Evolutionary conservation across 2,113 vertebrate species (phyloP).

Genomic region (Takifugu bimaculatus): DNA sequence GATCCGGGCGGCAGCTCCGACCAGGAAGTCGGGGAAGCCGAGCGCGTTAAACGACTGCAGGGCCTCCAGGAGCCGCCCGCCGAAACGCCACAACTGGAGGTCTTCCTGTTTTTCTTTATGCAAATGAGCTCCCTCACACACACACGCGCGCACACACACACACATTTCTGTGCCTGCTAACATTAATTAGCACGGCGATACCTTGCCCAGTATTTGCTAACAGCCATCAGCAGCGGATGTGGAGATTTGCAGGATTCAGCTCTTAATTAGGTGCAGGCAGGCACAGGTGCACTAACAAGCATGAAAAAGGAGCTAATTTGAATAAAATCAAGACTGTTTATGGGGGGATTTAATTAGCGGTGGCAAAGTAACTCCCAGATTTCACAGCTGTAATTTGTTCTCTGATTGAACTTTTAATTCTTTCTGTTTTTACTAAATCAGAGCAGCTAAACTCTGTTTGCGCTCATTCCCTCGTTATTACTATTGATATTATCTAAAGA

Average conservation of each 20-base stretch:
- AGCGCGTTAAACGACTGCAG: slow-evolving; percentile 34
- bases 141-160: slow-evolving; percentile 40
- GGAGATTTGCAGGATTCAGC: slow-evolving; percentile 74
- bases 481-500: too few relatives aligned
- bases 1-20: background rate
- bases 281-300: slow-evolving; percentile 78
- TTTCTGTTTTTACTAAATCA: slow-evolving; percentile 10
- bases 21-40: background rate
- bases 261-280: slow-evolving; percentile 73
- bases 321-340: slow-evolving; percentile 68
- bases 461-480: background rate
- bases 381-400: background rate
- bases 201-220: slow-evolving; percentile 79
- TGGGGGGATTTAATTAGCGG: slow-evolving; percentile 63
- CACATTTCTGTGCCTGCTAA: slow-evolving; percentile 51
- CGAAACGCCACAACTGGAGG: slow-evolving; percentile 14
- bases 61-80: slow-evolving; percentile 31
- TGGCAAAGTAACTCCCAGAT: slow-evolving; percentile 22
- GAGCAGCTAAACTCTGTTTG: background rate
- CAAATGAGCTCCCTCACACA: slow-evolving; percentile 25
- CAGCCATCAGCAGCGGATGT: slow-evolving; percentile 69
- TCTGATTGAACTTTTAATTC: slow-evolving; percentile 13
- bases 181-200: slow-evolving; percentile 82
- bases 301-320: slow-evolving; percentile 60
- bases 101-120: slow-evolving; percentile 46